These are phyloP conservation scores for Agelaius phoeniceus DNA, from an alignment of 2,113 vertebrate genomes.

Conservation along the genomic window DNA sequence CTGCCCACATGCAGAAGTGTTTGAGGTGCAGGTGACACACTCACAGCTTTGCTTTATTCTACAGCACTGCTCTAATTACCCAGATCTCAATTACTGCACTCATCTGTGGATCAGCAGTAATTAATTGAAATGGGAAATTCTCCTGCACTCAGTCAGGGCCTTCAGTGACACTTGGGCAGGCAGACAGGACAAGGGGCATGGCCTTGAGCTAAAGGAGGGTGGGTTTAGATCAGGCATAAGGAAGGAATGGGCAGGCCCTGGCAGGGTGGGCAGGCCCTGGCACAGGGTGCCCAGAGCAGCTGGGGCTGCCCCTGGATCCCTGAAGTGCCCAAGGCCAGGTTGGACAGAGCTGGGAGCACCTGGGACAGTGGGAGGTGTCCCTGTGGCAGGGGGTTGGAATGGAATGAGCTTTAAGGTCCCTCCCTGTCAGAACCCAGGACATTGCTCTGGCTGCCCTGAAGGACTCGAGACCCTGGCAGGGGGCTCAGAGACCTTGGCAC, in stretches of 20 bases:
- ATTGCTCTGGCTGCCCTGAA: too few species aligned
- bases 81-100: not conserved
- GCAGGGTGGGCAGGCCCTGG: not conserved
- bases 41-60: not conserved
- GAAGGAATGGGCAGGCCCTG: not conserved
- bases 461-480: too few species aligned
- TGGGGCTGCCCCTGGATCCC: not conserved
- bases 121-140: not conserved
- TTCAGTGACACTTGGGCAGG: not conserved
- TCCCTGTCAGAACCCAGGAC: not conserved
- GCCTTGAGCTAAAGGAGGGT: not conserved
- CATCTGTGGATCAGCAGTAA: not conserved
- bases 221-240: not conserved
- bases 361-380: fast-evolving
- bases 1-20: not conserved
- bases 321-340: not conserved
- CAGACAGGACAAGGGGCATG: not conserved
- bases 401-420: not conserved
- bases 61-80: not conserved
- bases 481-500: too few species aligned
- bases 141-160: not conserved
- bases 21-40: not conserved
- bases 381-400: fast-evolving
- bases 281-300: not conserved
- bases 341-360: fast-evolving